Conservation (phyloP, 1,140 invertebrate species). For the Lerema accius region DNA sequence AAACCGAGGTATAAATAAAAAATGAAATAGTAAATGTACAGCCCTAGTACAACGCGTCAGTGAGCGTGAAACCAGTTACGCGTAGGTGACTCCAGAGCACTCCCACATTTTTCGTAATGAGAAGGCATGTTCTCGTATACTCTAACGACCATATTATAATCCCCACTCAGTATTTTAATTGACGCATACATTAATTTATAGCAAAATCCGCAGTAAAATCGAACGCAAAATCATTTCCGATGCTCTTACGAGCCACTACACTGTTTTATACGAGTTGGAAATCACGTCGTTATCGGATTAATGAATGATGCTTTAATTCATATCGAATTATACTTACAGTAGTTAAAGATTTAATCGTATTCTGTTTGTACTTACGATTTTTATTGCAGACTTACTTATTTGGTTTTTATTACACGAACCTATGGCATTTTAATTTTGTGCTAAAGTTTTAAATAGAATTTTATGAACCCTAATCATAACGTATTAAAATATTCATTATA, state of each 20-base stretch:
- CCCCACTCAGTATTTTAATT: constrained; percentile 17
- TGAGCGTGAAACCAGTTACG: constrained; percentile 28
- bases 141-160: constrained; percentile 4
- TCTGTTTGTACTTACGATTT: not conserved
- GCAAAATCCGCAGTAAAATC: constrained; percentile 24
- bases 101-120: constrained; percentile 31
- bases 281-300: constrained; percentile 19
- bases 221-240: constrained; percentile 20
- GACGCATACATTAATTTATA: constrained; percentile 16
- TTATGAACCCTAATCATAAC: too few relatives aligned
- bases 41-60: constrained; percentile 20
- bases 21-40: not conserved
- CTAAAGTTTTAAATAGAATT: too few relatives aligned
- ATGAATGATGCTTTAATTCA: constrained; percentile 22
- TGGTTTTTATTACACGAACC: too few relatives aligned
- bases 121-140: constrained; percentile 25
- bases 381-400: too few relatives aligned
- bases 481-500: too few relatives aligned
- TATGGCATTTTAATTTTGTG: too few relatives aligned
- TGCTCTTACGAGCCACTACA: constrained; percentile 1
- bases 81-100: constrained; percentile 28
- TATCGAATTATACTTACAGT: constrained; percentile 13
- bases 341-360: not conserved
- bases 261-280: constrained; percentile 10
- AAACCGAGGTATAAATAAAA: too few relatives aligned